Percentiles rank a stretch among this genome's conserved stretches.
phyloP scores from a whole-genome alignment of 2,888 invertebrate genomes.

The Phyllotreta cruciferae region DNA sequence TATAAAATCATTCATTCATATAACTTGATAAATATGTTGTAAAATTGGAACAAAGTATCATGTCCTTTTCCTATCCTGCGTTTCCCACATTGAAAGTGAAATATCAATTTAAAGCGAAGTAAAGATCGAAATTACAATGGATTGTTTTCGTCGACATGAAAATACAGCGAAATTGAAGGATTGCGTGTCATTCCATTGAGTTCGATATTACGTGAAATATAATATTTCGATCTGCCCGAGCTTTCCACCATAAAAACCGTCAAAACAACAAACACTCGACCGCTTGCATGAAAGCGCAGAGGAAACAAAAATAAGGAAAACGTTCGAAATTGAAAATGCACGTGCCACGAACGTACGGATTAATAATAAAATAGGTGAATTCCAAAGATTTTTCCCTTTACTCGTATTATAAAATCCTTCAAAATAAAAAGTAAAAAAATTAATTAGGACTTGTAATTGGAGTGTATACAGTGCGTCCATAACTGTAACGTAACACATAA shows the following conservation, averaged over 20 bases:
- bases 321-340: constrained; percentile 9
- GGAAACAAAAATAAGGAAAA: constrained; percentile 6
- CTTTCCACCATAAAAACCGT: constrained; percentile 20
- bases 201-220: constrained; percentile 34
- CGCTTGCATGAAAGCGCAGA: constrained; percentile 11
- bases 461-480: too few species aligned
- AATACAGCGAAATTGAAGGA: constrained; percentile 39
- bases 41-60: too few species aligned
- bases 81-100: constrained; percentile 13
- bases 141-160: constrained; percentile 34
- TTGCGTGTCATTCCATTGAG: constrained; percentile 35
- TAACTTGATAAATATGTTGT: too few species aligned
- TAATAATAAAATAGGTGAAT: too few species aligned
- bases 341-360: neutral
- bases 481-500: too few species aligned
- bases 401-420: too few species aligned
- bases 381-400: too few species aligned
- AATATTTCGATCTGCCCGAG: constrained; percentile 23
- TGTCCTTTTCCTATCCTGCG: too few species aligned
- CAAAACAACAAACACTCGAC: constrained; percentile 29
- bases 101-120: constrained; percentile 25
- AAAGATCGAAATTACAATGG: constrained; percentile 34
- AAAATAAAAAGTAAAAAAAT: too few species aligned
- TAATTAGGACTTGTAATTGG: too few species aligned
- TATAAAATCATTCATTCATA: too few species aligned